Percentiles rank a stretch among this genome's conserved stretches.
Conservation (phyloP, 2,888 invertebrate species). For the Idaea biselata region DNA sequence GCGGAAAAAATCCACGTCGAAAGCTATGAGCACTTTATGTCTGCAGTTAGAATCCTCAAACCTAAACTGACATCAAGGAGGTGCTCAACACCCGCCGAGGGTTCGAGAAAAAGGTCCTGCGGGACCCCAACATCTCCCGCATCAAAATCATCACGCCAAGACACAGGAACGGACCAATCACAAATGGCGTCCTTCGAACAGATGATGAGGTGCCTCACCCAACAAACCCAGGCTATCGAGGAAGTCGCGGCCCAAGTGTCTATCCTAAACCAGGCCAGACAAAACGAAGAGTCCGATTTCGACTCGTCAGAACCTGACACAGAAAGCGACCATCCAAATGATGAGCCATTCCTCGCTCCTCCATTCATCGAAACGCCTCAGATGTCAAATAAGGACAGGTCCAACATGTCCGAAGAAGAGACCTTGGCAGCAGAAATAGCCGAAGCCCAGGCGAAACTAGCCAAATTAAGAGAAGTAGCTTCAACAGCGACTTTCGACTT, state of each 20-base stretch:
- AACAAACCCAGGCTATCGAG: background rate
- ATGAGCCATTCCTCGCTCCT: too few relatives aligned
- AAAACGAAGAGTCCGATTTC: background rate
- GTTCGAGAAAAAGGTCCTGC: background rate
- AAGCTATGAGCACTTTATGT: background rate
- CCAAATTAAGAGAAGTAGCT: background rate
- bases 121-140: background rate
- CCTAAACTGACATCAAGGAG: background rate
- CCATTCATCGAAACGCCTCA: background rate
- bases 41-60: background rate
- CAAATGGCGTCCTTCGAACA: too few relatives aligned
- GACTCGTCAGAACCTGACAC: background rate
- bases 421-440: background rate
- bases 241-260: background rate
- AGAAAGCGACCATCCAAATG: background rate
- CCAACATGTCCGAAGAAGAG: background rate
- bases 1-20: slow-evolving; percentile 1
- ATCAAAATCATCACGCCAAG: too few relatives aligned
- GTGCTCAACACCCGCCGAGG: too few relatives aligned
- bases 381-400: background rate
- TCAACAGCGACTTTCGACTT: background rate
- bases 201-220: background rate
- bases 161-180: too few relatives aligned
- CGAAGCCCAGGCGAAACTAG: background rate
- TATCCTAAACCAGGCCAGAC: background rate